phyloP scores from a whole-genome alignment of 2,888 invertebrate species.

The Dasypolia templi region DNA sequence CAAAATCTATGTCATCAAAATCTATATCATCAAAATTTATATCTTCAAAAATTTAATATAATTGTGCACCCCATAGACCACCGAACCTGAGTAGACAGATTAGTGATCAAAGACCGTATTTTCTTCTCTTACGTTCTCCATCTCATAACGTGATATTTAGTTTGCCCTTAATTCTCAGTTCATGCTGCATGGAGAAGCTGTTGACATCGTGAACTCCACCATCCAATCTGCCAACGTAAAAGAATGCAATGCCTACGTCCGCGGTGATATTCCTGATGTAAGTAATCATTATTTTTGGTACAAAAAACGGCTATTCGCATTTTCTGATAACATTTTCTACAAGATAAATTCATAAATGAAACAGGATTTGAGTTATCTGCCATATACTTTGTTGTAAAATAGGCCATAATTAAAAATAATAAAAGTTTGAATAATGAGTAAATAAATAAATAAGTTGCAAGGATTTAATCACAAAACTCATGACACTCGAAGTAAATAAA shows the following conservation, averaged over 20 bases:
- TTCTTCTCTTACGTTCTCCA: slow-evolving; percentile 5
- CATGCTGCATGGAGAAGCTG: slow-evolving; percentile 91
- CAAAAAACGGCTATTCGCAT: too few relatives aligned
- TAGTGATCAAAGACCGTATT: not conserved
- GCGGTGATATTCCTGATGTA: slow-evolving; percentile 86
- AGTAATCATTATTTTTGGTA: slow-evolving; percentile 30
- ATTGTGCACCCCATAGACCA: not conserved
- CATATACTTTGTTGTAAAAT: not conserved
- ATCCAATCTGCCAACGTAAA: slow-evolving; percentile 95
- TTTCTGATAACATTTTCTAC: not conserved
- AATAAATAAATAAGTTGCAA: not conserved
- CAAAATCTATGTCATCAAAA: not conserved
- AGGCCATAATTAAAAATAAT: not conserved
- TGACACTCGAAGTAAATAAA: not conserved
- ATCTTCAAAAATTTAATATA: too few relatives aligned
- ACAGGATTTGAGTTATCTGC: not conserved
- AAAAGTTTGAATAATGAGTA: not conserved
- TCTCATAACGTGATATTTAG: slow-evolving; percentile 46
- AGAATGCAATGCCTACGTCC: slow-evolving; percentile 91
- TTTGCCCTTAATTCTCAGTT: slow-evolving; percentile 86
- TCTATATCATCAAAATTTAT: too few relatives aligned
- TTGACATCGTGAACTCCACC: slow-evolving; percentile 93
- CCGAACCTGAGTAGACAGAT: not conserved
- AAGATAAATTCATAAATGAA: not conserved
- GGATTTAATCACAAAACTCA: not conserved